Conservation (phyloP, 2,113 vertebrate genomes). For the Castor canadensis region DNA sequence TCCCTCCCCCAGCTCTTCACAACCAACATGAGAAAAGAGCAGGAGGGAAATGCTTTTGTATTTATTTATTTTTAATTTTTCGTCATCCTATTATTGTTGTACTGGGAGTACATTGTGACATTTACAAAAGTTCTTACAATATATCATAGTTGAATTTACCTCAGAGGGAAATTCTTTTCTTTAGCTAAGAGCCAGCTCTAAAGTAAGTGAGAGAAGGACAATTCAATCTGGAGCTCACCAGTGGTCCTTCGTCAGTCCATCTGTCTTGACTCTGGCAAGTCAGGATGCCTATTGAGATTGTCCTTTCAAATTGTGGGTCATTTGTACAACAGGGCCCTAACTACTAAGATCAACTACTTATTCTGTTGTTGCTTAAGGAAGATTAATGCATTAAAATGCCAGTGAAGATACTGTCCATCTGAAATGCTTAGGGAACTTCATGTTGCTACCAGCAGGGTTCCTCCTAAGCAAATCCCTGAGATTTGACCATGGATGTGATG, state of each 20-base stretch:
- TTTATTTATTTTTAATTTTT: too few species aligned
- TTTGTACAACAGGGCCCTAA: accelerated
- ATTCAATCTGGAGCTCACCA: accelerated
- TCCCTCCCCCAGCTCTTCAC: accelerated
- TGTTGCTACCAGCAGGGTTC: not conserved
- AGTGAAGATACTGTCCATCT: accelerated
- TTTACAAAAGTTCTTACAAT: too few species aligned
- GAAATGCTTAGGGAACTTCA: not conserved
- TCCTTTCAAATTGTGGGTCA: not conserved
- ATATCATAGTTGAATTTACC: too few species aligned
- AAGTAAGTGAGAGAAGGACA: too few species aligned
- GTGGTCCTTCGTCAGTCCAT: accelerated
- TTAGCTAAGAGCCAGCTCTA: not conserved
- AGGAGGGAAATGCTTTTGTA: too few species aligned
- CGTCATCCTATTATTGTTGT: too few species aligned
- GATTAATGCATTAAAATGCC: not conserved
- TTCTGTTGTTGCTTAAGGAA: not conserved
- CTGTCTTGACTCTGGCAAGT: not conserved
- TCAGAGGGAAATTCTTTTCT: not conserved
- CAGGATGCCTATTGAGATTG: accelerated
- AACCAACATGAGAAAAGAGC: not conserved
- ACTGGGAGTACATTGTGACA: too few species aligned
- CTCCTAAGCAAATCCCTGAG: not conserved
- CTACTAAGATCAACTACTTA: not conserved
- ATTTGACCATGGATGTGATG: not conserved